phyloP scores from a whole-genome alignment of 2,113 vertebrate genomes.

The Alethe diademata region DNA sequence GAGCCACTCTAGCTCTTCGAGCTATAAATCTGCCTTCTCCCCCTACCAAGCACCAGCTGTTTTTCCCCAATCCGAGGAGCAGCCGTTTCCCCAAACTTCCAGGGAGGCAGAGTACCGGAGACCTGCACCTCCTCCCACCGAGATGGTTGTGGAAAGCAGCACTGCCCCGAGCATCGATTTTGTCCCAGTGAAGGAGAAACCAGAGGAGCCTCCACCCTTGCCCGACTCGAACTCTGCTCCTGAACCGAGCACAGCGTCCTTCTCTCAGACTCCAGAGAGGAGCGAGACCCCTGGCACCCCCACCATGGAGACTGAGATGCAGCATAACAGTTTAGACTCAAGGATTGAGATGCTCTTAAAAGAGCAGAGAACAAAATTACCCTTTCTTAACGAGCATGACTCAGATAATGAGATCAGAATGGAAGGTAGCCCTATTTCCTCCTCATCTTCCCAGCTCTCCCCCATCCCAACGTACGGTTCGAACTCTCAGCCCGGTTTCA shows the following conservation, averaged over 20 bases:
- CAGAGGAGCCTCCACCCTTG: slow-evolving; percentile 82
- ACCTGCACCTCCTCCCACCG: slow-evolving; percentile 64
- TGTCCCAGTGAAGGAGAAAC: slow-evolving; percentile 81
- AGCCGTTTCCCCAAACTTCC: slow-evolving; percentile 74
- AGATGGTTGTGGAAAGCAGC: slow-evolving; percentile 67
- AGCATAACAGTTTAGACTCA: slow-evolving; percentile 94
- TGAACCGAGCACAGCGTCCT: slow-evolving; percentile 71
- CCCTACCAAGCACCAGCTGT: slow-evolving; percentile 87
- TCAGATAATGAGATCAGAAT: slow-evolving; percentile 90
- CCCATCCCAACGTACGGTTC: slow-evolving; percentile 82
- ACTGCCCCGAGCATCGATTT: slow-evolving; percentile 68
- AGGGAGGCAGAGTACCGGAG: slow-evolving; percentile 85
- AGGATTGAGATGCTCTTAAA: slow-evolving; percentile 98
- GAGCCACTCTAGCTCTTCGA: slow-evolving; percentile 71
- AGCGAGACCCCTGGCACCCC: slow-evolving; percentile 88
- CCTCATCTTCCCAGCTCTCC: slow-evolving; percentile 94
- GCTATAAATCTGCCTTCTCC: slow-evolving; percentile 88
- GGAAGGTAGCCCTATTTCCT: slow-evolving; percentile 97
- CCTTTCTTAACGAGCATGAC: slow-evolving; percentile 89
- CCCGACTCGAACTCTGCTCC: slow-evolving; percentile 83
- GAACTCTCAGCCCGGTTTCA: slow-evolving; percentile 75
- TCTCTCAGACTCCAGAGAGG: slow-evolving; percentile 85
- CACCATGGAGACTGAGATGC: slow-evolving; percentile 82
- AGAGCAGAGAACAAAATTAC: slow-evolving; percentile 92
- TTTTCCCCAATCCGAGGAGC: slow-evolving; percentile 80